phyloP scores from a whole-genome alignment of 1,140 invertebrate species.

The Trichonephila clavata region DNA sequence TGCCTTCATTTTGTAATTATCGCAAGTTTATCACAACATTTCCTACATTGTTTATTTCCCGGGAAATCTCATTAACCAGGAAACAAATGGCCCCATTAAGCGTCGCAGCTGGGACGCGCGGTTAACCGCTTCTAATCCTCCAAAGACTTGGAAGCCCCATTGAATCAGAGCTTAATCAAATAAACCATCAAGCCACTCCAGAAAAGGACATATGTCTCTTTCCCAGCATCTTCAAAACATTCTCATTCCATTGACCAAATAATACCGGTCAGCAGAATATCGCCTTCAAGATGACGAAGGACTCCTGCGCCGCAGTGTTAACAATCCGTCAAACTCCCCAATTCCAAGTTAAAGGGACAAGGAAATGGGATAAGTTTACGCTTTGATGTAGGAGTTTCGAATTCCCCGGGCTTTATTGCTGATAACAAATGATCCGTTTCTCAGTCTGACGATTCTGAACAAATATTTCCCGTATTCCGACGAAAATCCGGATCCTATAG shows the following conservation, averaged over 20 bases:
- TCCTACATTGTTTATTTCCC: not conserved
- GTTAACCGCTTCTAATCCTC: constrained; percentile 32
- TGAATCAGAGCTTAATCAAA: constrained; percentile 13
- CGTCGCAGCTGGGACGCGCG: not conserved
- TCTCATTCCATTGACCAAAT: not conserved
- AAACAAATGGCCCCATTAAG: constrained; percentile 20
- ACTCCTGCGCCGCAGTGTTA: not conserved
- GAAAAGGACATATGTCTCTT: not conserved
- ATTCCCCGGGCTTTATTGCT: constrained; percentile 19
- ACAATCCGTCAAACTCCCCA: constrained; percentile 6
- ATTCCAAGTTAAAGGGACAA: not conserved
- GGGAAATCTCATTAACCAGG: not conserved
- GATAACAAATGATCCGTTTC: constrained; percentile 29
- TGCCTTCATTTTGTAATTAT: not conserved
- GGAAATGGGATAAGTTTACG: constrained; percentile 13
- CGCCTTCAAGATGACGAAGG: not conserved
- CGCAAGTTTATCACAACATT: not conserved
- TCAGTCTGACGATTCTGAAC: not conserved
- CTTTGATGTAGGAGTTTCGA: not conserved
- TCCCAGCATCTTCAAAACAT: not conserved
- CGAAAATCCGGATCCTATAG: not conserved
- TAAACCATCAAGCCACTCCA: not conserved
- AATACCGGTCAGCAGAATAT: not conserved
- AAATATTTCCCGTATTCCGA: not conserved
- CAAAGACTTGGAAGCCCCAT: not conserved